Evolutionary conservation across 2,888 invertebrate genomes (phyloP), one percentile per base, ranked within the genome.

Genomic region (Drosophila engyochracea): DNA sequence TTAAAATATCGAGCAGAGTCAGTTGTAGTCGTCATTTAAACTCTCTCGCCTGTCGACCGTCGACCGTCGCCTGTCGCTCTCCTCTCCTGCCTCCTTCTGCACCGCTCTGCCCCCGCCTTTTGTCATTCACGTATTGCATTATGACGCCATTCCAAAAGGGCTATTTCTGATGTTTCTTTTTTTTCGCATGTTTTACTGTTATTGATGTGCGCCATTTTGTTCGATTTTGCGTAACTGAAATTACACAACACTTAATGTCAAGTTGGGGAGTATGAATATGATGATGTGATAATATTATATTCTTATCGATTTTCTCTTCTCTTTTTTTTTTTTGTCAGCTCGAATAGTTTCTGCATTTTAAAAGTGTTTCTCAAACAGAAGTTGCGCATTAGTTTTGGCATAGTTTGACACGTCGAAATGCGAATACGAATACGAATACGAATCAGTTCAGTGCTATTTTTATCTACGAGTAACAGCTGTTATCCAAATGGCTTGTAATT

Each of bases 1-100:
- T 90, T 87, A 83, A 88, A 90, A 87, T 85, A 90, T 87, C 88
- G 83, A 83, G 71, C 80, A 58, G 67, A 74, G 67, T 74, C 71
- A 54, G 74, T 81, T 76, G 66, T 37, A 74, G 66, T 79, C 70
- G 66, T 76, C 81, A 76, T 47, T 63, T 65, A 70, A 55, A 66
- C 64, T 72, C 52, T 41, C 30, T 53, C 7, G 49, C 22, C 52
- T 74, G 54, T 14, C 33, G 44, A n/a, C 4, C 16, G 16, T 60
- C 57, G 47, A 16, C 41, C 60, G 51, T 14, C 31, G 44, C 25
- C n/a, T 22, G 5, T 44, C 44, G 44, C 44, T 44, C 44, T 44
- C 19, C 25, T 5, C 16, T 7, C 7, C 9, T 12, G 5, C 35
- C 47, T 19, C n/a, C 35, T 4, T 5, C 12, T 12, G 12, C 41